Conservation (phyloP, 2,113 vertebrate genomes). For the Saimiri boliviensis region DNA sequence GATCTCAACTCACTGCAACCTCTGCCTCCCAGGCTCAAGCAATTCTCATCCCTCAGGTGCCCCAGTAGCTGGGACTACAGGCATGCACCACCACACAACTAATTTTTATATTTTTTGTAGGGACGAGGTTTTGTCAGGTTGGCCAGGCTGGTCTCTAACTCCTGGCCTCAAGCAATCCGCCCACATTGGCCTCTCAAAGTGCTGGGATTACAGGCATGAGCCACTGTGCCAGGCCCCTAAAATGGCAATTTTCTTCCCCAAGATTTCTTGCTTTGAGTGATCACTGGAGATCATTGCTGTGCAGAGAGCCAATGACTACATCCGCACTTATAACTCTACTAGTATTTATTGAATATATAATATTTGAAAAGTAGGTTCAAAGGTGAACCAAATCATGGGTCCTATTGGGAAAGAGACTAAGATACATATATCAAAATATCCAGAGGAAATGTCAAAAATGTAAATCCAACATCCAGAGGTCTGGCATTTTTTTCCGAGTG, state of each 20-base stretch:
- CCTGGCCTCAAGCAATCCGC: too few relatives aligned
- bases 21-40: too few relatives aligned
- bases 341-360: background rate
- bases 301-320: background rate
- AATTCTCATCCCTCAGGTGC: too few relatives aligned
- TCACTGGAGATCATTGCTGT: background rate
- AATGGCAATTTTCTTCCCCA: background rate
- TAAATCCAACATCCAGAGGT: background rate
- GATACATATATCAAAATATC: background rate
- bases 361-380: conserved; percentile 21
- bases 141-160: too few relatives aligned
- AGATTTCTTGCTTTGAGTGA: conserved; percentile 32
- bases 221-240: too few relatives aligned
- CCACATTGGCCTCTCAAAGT: too few relatives aligned
- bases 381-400: background rate
- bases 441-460: background rate
- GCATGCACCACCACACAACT: too few relatives aligned
- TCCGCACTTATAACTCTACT: background rate
- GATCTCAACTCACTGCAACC: too few relatives aligned
- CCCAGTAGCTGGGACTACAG: too few relatives aligned
- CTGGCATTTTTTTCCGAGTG: background rate
- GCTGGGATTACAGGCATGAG: too few relatives aligned
- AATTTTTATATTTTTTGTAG: too few relatives aligned
- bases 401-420: background rate
- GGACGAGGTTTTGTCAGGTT: too few relatives aligned